Conservation (phyloP, 2,797 vertebrate species). For the Melanotaenia nigrans region DNA sequence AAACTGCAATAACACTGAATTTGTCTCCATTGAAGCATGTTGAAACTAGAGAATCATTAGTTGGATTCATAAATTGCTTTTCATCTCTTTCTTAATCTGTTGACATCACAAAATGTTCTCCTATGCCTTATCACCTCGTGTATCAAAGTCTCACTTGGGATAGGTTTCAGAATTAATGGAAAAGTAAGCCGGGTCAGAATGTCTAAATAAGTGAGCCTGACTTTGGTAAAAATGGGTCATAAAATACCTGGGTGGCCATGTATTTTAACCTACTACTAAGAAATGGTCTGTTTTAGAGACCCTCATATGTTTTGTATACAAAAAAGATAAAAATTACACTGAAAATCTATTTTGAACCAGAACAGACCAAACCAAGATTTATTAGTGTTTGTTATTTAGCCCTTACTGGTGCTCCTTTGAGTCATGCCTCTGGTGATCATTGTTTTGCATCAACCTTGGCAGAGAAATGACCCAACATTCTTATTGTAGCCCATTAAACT, state of each 20-base stretch:
- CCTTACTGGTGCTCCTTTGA: not conserved
- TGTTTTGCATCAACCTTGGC: slow-evolving; percentile 1
- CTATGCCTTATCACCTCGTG: not conserved
- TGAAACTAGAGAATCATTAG: not conserved
- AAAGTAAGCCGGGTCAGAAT: slow-evolving; percentile 1
- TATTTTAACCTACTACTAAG: not conserved
- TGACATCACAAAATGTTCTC: not conserved
- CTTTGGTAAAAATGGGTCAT: slow-evolving; percentile 2
- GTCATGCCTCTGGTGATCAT: not conserved
- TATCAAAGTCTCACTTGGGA: not conserved
- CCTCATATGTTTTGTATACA: not conserved
- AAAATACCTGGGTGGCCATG: not conserved
- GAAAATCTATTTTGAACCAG: not conserved
- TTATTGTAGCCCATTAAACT: not conserved
- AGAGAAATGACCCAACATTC: not conserved
- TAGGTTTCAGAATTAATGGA: not conserved
- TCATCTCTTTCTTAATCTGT: no score
- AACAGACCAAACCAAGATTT: not conserved
- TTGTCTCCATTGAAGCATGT: not conserved
- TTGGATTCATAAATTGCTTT: no score
- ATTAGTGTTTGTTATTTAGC: slow-evolving; percentile 1
- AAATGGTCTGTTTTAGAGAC: not conserved
- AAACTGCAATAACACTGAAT: not conserved
- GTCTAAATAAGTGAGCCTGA: not conserved
- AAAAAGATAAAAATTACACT: not conserved